phyloP scores from a whole-genome alignment of 2,113 vertebrate genomes.

The Lagopus muta region DNA sequence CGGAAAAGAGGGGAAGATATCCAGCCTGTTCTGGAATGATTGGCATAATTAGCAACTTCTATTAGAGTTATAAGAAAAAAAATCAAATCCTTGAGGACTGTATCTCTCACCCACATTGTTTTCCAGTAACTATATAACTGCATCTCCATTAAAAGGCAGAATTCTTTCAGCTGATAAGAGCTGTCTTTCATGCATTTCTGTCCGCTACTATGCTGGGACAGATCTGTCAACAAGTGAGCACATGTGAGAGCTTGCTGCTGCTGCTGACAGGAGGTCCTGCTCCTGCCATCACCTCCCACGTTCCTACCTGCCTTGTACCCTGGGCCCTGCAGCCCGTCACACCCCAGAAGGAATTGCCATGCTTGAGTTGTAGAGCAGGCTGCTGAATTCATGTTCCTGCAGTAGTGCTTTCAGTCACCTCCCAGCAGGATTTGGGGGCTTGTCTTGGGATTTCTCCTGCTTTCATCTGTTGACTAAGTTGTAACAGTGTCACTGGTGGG shows the following conservation, averaged over 20 bases:
- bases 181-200: fast-evolving
- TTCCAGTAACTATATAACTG: neutral
- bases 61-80: neutral
- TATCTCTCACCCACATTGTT: neutral
- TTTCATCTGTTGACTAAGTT: neutral
- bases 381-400: neutral
- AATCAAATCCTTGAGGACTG: neutral
- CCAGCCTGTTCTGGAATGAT: neutral
- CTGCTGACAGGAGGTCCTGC: neutral
- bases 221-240: neutral
- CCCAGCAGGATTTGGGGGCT: neutral
- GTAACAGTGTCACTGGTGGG: neutral
- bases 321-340: neutral
- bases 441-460: neutral
- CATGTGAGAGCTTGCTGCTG: neutral
- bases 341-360: fast-evolving
- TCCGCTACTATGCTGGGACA: neutral
- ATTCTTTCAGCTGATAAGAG: neutral
- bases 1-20: neutral
- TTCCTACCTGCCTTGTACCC: neutral
- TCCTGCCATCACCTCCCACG: fast-evolving
- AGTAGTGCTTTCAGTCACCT: neutral
- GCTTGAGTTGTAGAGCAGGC: neutral
- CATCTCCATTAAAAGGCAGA: neutral
- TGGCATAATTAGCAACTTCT: neutral